A percentile compares a stretch with the other conserved stretches of the same genome.
Evolutionary conservation across 2,113 vertebrate species (phyloP).

Genomic region (Chrysochloris asiatica): DNA sequence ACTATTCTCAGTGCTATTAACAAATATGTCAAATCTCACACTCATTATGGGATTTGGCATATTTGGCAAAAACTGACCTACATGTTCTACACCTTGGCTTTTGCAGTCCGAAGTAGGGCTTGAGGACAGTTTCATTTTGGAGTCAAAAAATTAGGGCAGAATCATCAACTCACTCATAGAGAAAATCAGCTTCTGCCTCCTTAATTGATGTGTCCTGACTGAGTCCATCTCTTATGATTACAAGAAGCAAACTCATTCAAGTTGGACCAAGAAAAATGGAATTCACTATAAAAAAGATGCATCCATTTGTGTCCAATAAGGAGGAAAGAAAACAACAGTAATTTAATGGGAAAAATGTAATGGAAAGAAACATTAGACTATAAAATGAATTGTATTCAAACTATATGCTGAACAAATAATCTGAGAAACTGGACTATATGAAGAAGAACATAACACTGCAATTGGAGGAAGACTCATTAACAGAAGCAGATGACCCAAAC

Average conservation of each 20-base stretch:
- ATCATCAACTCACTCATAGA: neutral
- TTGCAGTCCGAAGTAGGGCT: neutral
- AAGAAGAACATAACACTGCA: too few species aligned
- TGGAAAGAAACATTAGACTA: neutral
- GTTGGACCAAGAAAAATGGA: neutral
- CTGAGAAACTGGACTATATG: too few species aligned
- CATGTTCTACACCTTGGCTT: slow-evolving; percentile 39
- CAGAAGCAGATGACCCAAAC: too few species aligned
- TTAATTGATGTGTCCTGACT: neutral
- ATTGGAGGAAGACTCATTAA: too few species aligned
- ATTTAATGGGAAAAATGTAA: neutral
- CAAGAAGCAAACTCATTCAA: neutral
- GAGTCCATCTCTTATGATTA: neutral
- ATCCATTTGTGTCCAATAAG: neutral
- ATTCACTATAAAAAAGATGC: neutral
- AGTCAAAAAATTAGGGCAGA: slow-evolving; percentile 38
- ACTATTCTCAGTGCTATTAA: slow-evolving; percentile 71
- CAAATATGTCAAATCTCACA: slow-evolving; percentile 63
- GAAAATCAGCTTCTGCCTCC: neutral
- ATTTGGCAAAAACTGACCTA: slow-evolving; percentile 30
- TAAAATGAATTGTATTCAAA: neutral
- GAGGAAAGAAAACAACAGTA: neutral
- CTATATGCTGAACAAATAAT: too few species aligned
- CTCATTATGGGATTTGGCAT: too few species aligned
- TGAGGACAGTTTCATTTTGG: neutral